These are phyloP conservation scores for Trachymyrmex cornetzi DNA, from an alignment of 1,140 invertebrate genomes.

Conservation along the genomic window DNA sequence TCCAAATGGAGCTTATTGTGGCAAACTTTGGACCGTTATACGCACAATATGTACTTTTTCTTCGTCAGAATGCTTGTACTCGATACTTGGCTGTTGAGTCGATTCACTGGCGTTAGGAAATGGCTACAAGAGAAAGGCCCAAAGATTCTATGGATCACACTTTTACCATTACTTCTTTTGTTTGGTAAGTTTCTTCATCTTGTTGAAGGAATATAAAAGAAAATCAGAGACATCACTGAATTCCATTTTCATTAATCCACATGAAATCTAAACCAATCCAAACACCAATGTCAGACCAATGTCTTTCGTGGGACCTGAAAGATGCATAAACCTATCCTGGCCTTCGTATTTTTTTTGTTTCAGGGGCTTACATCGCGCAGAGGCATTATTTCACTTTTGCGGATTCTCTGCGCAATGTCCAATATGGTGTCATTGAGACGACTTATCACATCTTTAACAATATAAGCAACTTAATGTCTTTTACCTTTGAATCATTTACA, in stretches of 20 bases:
- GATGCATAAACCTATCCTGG: conserved; percentile 78
- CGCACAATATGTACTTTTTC: conserved; percentile 81
- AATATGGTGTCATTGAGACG: conserved; percentile 81
- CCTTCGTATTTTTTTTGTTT: conserved; percentile 85
- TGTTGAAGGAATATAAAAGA: conserved; percentile 28
- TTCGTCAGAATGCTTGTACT: conserved; percentile 79
- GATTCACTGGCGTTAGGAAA: conserved; percentile 74
- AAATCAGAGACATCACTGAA: conserved; percentile 16
- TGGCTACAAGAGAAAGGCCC: conserved; percentile 69
- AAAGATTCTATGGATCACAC: conserved; percentile 80
- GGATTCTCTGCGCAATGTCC: conserved; percentile 83
- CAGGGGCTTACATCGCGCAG: conserved; percentile 85
- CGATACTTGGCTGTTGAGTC: conserved; percentile 84
- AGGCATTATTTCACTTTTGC: conserved; percentile 82
- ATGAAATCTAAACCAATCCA: conserved; percentile 34
- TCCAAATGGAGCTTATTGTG: conserved; percentile 77
- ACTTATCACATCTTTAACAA: conserved; percentile 82
- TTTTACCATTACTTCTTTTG: conserved; percentile 79
- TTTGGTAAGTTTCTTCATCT: conserved; percentile 78
- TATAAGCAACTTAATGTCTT: conserved; percentile 75
- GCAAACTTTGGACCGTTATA: conserved; percentile 69
- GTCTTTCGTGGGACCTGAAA: conserved; percentile 64
- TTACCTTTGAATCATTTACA: conserved; percentile 79
- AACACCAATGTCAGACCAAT: conserved; percentile 47
- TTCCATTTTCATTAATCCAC: conserved; percentile 52